Evolutionary conservation across 2,888 invertebrate species (phyloP).

Genomic region (Nomada flava): DNA sequence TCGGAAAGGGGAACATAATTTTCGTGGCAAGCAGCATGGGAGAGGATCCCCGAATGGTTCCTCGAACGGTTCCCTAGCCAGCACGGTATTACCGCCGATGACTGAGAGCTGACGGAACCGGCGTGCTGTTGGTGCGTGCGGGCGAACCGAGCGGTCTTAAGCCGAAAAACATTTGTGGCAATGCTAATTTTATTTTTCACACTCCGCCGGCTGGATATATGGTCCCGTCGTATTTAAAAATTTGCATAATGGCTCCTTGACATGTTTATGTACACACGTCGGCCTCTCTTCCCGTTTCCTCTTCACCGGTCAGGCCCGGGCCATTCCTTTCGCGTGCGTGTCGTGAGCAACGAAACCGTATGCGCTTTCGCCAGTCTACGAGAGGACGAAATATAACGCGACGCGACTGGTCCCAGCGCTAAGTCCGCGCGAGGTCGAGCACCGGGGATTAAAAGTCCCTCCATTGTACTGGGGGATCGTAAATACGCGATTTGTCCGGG

Average conservation of each 20-base stretch:
- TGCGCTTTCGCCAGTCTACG: constrained; percentile 62
- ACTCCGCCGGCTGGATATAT: constrained; percentile 78
- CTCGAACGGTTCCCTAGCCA: constrained; percentile 48
- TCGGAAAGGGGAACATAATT: constrained; percentile 47
- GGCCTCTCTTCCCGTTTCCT: constrained; percentile 40
- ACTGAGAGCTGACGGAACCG: constrained; percentile 7
- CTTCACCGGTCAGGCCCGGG: constrained; percentile 3
- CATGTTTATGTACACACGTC: constrained; percentile 82
- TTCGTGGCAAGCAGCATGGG: constrained; percentile 11
- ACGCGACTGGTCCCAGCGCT: constrained; percentile 56
- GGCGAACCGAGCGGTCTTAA: constrained; percentile 61
- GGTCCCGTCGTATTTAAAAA: constrained; percentile 82
- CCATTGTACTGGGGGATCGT: constrained; percentile 80
- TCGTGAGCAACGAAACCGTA: constrained; percentile 63
- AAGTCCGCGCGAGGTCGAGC: constrained; percentile 63
- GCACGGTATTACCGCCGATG: constrained; percentile 37
- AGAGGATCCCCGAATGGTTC: background rate
- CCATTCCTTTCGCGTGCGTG: constrained; percentile 49
- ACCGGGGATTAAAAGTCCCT: constrained; percentile 79
- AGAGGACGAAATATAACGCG: constrained; percentile 75
- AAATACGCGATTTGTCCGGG: constrained; percentile 83
- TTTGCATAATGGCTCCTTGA: constrained; percentile 83
- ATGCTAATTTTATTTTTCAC: constrained; percentile 83
- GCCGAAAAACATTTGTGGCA: constrained; percentile 76
- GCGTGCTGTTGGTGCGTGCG: background rate